These are phyloP conservation scores for Platysternon megacephalum DNA, from an alignment of 2,113 vertebrate species.

Conservation along the genomic window DNA sequence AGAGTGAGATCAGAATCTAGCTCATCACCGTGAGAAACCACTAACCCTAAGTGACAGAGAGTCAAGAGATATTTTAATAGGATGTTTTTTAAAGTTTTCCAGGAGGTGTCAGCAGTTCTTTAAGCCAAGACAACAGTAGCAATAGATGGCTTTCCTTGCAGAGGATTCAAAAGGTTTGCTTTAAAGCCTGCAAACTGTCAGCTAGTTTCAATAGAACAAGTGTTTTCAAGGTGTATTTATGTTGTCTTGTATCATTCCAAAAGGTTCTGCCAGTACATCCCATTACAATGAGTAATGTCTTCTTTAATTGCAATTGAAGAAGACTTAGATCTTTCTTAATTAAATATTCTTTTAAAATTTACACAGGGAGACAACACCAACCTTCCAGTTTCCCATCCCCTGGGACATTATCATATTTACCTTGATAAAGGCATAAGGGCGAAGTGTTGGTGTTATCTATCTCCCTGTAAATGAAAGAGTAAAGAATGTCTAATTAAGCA, in stretches of 20 bases:
- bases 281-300: conserved; percentile 65
- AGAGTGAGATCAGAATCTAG: neutral
- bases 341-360: conserved; percentile 60
- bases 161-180: conserved; percentile 45
- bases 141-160: conserved; percentile 44
- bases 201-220: conserved; percentile 61
- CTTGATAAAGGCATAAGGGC: conserved; percentile 15
- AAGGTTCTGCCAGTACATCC: conserved; percentile 39
- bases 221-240: conserved; percentile 69
- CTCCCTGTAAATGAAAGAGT: neutral
- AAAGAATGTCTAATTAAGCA: conserved; percentile 11
- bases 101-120: conserved; percentile 48
- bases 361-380: conserved; percentile 5
- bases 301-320: conserved; percentile 48
- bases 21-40: neutral
- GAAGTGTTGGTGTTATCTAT: conserved; percentile 30
- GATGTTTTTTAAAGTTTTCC: conserved; percentile 47
- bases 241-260: conserved; percentile 41
- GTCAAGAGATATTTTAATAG: conserved; percentile 22
- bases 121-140: conserved; percentile 17
- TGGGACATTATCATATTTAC: conserved; percentile 46
- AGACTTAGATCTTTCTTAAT: conserved; percentile 43
- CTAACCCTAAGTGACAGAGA: neutral
- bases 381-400: conserved; percentile 3
- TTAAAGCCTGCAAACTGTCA: conserved; percentile 57